A percentile compares a stretch with the other conserved stretches of the same genome.
Conservation (phyloP, 2,113 vertebrate species). For the Glaucidium brasilianum region DNA sequence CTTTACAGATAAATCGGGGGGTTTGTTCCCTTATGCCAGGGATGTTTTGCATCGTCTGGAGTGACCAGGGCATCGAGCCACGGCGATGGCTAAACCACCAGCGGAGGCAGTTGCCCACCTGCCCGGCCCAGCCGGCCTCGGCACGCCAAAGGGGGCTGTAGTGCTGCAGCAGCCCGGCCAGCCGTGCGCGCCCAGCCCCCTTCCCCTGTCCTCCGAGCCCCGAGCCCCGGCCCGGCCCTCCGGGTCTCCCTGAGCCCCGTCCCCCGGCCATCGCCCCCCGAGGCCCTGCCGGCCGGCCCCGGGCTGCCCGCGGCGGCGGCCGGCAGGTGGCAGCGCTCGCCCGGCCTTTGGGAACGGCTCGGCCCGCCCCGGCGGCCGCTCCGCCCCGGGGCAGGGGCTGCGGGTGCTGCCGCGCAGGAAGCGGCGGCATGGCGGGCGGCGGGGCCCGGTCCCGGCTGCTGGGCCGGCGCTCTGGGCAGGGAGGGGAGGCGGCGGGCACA, state of each 20-base stretch:
- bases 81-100: too few relatives aligned
- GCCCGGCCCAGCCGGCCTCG: too few relatives aligned
- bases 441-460: not conserved
- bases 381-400: too few relatives aligned
- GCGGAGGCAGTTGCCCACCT: too few relatives aligned
- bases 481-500: not conserved
- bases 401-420: not conserved
- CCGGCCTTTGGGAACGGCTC: not conserved
- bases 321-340: not conserved
- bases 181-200: not conserved
- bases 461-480: not conserved
- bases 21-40: not conserved
- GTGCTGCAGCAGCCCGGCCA: not conserved
- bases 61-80: not conserved
- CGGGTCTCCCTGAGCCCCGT: too few relatives aligned
- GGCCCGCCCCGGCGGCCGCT: too few relatives aligned
- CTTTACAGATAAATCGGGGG: not conserved
- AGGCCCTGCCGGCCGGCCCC: not conserved
- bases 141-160: not conserved
- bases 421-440: accelerated
- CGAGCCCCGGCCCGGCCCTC: not conserved
- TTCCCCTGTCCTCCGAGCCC: not conserved
- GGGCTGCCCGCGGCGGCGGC: not conserved
- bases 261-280: too few relatives aligned
- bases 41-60: not conserved